Percentiles rank a stretch among this genome's conserved stretches.
Evolutionary conservation across 1,140 invertebrate genomes (phyloP).

Genomic region (Drosophila guanche): DNA sequence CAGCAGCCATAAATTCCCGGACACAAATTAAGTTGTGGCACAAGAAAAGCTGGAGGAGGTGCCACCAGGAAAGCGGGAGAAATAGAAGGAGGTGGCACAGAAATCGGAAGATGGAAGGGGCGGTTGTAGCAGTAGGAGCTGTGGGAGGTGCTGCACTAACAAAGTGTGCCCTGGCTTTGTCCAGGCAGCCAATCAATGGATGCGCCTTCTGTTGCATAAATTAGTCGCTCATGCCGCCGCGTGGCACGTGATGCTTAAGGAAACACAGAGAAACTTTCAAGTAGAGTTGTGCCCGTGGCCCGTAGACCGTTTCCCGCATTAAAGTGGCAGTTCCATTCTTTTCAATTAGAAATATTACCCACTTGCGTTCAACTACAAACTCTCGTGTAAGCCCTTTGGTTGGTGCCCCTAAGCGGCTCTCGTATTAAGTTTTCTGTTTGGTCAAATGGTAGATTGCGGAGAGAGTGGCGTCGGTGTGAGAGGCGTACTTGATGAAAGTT

Average conservation of each 20-base stretch:
- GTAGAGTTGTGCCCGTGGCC: conserved; percentile 52
- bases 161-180: background rate
- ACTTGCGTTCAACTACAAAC: conserved; percentile 5
- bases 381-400: conserved; percentile 8
- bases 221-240: conserved; percentile 40
- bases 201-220: conserved; percentile 77
- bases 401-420: conserved; percentile 1
- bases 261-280: conserved; percentile 48
- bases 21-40: conserved; percentile 64
- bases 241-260: conserved; percentile 59
- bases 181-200: conserved; percentile 67
- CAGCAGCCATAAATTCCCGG: conserved; percentile 70
- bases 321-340: conserved; percentile 38
- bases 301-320: conserved; percentile 2
- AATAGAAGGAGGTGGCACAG: background rate
- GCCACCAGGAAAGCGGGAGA: conserved; percentile 17
- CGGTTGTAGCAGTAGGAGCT: background rate
- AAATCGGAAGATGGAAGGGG: no score
- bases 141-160: background rate
- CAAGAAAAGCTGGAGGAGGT: conserved; percentile 12
- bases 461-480: background rate
- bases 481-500: conserved; percentile 34
- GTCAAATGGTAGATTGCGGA: conserved; percentile 14
- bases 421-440: conserved; percentile 32
- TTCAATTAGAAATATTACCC: conserved; percentile 55